These are phyloP conservation scores for Strix aluco DNA, from an alignment of 2,113 vertebrate genomes.

Conservation along the genomic window DNA sequence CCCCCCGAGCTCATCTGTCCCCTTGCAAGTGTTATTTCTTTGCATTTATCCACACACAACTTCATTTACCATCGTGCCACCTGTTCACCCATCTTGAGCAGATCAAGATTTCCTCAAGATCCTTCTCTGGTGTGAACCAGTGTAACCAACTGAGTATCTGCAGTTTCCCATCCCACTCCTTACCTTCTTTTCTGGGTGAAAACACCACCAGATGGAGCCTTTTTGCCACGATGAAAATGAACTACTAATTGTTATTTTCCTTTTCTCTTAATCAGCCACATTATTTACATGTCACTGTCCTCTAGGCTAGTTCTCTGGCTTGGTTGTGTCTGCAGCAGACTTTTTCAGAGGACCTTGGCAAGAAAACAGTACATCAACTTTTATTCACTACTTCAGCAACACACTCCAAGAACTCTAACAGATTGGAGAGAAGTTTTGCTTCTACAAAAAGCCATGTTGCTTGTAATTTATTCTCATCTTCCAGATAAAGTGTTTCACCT, in stretches of 20 bases:
- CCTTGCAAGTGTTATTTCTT: neutral
- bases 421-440: neutral
- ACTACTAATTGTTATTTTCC: neutral
- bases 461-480: neutral
- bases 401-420: neutral
- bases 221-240: neutral
- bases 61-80: neutral
- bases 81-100: neutral
- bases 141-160: neutral
- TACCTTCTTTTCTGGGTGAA: neutral
- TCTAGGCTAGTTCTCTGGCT: neutral
- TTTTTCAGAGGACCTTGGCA: neutral
- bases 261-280: neutral
- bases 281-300: rapidly evolving
- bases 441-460: neutral
- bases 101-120: neutral
- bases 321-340: neutral
- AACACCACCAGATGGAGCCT: slow-evolving; percentile 54
- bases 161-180: neutral
- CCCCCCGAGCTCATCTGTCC: neutral
- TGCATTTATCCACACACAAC: neutral
- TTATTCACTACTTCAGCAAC: neutral
- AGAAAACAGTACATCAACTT: neutral
- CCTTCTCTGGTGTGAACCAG: neutral
- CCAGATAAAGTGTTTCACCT: neutral